Conservation (phyloP, 2,797 vertebrate species). For the Lutjanus campechanus region DNA sequence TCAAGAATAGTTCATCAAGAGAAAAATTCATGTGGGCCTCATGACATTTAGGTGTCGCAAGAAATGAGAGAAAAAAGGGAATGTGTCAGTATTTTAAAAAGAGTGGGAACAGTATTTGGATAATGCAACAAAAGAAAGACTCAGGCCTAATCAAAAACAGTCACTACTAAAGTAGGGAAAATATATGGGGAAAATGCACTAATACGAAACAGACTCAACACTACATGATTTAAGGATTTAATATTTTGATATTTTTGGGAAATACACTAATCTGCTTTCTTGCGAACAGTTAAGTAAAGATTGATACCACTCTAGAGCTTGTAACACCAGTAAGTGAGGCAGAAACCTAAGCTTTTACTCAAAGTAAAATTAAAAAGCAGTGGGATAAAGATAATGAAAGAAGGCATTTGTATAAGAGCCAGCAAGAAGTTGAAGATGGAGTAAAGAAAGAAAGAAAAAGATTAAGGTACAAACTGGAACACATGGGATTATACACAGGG, state of each 20-base stretch:
- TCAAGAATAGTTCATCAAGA: not conserved
- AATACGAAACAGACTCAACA: not conserved
- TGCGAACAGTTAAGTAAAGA: too few species aligned
- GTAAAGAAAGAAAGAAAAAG: not conserved
- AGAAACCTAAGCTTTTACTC: too few species aligned
- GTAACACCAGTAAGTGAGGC: too few species aligned
- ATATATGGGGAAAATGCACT: not conserved
- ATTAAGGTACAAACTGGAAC: too few species aligned
- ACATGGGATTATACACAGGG: too few species aligned
- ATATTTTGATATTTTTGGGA: not conserved
- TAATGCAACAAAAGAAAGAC: not conserved
- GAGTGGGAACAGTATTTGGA: not conserved
- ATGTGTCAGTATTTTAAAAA: not conserved
- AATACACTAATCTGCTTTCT: not conserved
- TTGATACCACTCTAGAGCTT: not conserved
- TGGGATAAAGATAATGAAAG: too few species aligned
- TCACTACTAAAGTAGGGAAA: not conserved
- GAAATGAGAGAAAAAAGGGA: not conserved
- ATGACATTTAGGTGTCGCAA: not conserved
- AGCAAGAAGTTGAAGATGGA: not conserved
- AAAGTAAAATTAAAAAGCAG: too few species aligned
- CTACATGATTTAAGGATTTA: too few species aligned
- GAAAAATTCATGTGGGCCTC: not conserved
- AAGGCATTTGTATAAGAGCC: too few species aligned
- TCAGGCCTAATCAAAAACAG: not conserved